Conservation (phyloP, 2,797 vertebrate genomes). For the Hydrolagus colliei region DNA sequence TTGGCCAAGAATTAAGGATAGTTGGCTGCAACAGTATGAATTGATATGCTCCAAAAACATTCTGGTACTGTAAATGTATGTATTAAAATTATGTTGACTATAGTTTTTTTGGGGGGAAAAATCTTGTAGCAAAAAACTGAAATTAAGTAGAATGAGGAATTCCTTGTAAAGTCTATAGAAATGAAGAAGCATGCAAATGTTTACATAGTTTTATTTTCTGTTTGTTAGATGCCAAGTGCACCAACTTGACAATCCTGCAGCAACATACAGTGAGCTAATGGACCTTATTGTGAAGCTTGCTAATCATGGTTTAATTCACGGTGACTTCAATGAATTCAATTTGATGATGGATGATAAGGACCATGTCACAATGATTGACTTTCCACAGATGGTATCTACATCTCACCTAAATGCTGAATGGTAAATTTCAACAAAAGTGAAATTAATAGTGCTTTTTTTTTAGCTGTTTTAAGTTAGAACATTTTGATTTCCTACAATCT, state of each 20-base stretch:
- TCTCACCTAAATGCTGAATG: conserved; percentile 90
- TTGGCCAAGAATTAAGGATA: too few relatives aligned
- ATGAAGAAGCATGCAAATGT: neutral
- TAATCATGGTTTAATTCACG: conserved; percentile 89
- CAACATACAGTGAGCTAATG: conserved; percentile 87
- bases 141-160: neutral
- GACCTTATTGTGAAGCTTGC: conserved; percentile 88
- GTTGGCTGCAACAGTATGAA: too few relatives aligned
- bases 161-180: too few relatives aligned
- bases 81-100: neutral
- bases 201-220: conserved; percentile 24
- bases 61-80: too few relatives aligned
- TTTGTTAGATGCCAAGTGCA: conserved; percentile 73
- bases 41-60: too few relatives aligned
- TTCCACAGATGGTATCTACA: conserved; percentile 96
- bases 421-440: conserved; percentile 46
- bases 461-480: neutral
- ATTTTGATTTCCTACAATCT: neutral
- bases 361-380: conserved; percentile 89
- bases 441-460: neutral
- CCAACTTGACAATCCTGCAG: conserved; percentile 73
- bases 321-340: conserved; percentile 98
- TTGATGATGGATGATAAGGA: conserved; percentile 84
- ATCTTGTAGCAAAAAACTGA: neutral
- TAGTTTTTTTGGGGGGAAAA: neutral